phyloP scores from a whole-genome alignment of 1,140 invertebrate genomes.

The Battus philenor region DNA sequence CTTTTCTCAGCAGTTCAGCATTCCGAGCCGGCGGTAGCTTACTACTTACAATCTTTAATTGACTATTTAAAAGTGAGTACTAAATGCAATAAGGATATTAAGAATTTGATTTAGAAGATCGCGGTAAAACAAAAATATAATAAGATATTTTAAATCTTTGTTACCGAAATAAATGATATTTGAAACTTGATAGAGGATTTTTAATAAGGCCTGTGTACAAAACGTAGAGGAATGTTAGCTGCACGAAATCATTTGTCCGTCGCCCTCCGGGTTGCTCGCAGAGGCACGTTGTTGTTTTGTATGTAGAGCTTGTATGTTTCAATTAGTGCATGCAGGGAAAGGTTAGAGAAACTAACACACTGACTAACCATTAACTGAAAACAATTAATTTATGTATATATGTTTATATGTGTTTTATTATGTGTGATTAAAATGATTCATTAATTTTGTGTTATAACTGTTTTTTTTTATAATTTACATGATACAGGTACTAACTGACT shows the following conservation, averaged over 20 bases:
- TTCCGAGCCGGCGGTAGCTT: no score
- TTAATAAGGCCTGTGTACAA: constrained; percentile 12
- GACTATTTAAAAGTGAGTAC: no score
- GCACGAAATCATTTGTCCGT: constrained; percentile 53
- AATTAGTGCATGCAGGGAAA: constrained; percentile 26
- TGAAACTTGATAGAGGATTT: constrained; percentile 9
- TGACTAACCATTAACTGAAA: constrained; percentile 41
- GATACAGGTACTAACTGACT: no score
- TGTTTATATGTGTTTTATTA: constrained; percentile 2
- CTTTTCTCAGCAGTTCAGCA: no score
- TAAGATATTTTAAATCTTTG: no score
- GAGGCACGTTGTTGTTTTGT: constrained; percentile 33
- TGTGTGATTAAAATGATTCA: constrained; percentile 10
- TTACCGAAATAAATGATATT: no score
- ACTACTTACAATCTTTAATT: no score
- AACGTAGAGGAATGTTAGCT: constrained; percentile 62
- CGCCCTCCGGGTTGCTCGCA: constrained; percentile 33
- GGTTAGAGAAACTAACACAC: constrained; percentile 36
- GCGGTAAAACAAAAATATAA: no score
- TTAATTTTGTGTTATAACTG: constrained; percentile 24
- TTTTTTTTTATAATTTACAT: constrained; percentile 22
- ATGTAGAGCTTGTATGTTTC: constrained; percentile 31
- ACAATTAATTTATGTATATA: not conserved
- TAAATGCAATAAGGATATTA: no score
- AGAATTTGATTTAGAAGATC: no score